A percentile compares a stretch with the other conserved stretches of the same genome.
Conservation (phyloP, 2,113 vertebrate species). For the Tyrannus savana region DNA sequence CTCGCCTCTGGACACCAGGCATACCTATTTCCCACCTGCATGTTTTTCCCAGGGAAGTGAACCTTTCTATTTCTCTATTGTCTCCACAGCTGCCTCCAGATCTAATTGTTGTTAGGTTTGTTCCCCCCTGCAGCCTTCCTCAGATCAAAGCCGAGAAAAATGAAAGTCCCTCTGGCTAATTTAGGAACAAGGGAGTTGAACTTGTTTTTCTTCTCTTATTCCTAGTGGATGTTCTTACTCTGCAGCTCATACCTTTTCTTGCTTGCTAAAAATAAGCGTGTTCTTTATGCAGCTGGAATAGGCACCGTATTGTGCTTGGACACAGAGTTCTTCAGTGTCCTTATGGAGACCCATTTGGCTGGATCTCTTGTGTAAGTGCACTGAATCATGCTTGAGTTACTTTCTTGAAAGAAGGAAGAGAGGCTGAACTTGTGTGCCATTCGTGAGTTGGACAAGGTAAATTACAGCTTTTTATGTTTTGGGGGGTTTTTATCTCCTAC, state of each 20-base stretch:
- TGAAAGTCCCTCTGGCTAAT: conserved; percentile 48
- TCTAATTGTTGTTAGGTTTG: conserved; percentile 37
- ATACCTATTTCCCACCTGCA: neutral
- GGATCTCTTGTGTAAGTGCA: conserved; percentile 34
- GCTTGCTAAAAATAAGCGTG: conserved; percentile 54
- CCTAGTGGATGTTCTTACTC: neutral
- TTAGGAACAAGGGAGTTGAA: conserved; percentile 16
- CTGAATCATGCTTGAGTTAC: neutral
- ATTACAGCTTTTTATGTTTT: neutral
- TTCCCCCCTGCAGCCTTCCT: conserved; percentile 51
- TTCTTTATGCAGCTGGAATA: conserved; percentile 32
- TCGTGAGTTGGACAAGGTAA: conserved; percentile 21
- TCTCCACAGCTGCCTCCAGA: neutral
- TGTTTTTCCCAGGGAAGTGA: conserved; percentile 28
- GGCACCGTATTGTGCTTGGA: neutral
- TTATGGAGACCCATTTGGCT: conserved; percentile 24
- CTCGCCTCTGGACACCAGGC: neutral
- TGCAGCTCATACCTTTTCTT: conserved; percentile 33
- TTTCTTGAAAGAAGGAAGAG: neutral
- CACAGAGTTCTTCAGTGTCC: neutral
- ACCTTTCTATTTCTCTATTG: neutral
- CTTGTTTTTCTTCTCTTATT: conserved; percentile 54
- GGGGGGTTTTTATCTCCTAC: neutral
- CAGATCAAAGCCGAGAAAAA: conserved; percentile 33
- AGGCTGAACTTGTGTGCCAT: neutral